Evolutionary conservation across 2,888 invertebrate genomes (phyloP).

Genomic region (Cosmorhoe ocellata): DNA sequence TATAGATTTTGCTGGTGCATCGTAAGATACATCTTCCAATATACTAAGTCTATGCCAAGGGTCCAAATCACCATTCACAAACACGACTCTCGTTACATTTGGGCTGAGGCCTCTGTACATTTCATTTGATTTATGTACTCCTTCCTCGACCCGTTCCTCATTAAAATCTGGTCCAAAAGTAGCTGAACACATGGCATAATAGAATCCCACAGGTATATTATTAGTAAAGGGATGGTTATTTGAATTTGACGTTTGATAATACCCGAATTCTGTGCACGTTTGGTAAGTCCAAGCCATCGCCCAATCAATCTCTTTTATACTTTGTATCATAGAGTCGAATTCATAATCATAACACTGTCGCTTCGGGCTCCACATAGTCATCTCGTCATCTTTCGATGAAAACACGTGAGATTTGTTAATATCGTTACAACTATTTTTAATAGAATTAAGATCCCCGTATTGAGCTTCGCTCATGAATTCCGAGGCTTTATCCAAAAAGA

Average conservation of each 20-base stretch:
- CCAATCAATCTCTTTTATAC: conserved; percentile 45
- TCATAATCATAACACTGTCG: conserved; percentile 54
- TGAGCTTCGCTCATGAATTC: conserved; percentile 58
- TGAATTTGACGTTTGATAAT: conserved; percentile 85
- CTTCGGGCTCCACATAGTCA: conserved; percentile 42
- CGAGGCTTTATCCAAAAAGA: conserved; percentile 53
- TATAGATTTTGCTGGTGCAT: conserved; percentile 64
- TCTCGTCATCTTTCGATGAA: conserved; percentile 38
- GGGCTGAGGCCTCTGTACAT: conserved; percentile 74
- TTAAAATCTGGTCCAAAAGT: conserved; percentile 67
- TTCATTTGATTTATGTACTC: conserved; percentile 67
- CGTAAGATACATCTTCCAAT: conserved; percentile 63
- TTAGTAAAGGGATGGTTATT: conserved; percentile 82
- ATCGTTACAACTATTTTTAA: conserved; percentile 52
- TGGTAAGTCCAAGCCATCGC: conserved; percentile 85
- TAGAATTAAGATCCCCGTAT: conserved; percentile 52
- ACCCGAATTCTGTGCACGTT: conserved; percentile 90
- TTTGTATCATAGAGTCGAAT: conserved; percentile 55
- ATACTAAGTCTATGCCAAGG: conserved; percentile 82
- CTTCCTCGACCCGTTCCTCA: conserved; percentile 55
- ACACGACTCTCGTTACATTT: conserved; percentile 79
- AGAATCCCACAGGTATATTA: conserved; percentile 67
- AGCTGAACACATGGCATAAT: conserved; percentile 61
- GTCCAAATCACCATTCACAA: conserved; percentile 82
- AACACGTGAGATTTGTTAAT: conserved; percentile 31